A percentile compares a stretch with the other conserved stretches of the same genome.
Conservation (phyloP, 2,113 vertebrate species). For the Suncus etruscus region DNA sequence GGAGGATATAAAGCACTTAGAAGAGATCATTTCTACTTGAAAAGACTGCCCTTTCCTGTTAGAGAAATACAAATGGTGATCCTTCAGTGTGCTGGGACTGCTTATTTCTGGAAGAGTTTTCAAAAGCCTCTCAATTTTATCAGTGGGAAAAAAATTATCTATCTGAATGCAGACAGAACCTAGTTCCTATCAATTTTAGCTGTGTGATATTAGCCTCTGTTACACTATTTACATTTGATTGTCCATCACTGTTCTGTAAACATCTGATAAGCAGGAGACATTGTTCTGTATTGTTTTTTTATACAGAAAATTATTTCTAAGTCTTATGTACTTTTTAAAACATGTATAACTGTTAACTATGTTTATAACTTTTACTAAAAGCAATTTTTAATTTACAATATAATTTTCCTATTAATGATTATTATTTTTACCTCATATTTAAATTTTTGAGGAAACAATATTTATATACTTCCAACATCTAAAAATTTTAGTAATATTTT, state of each 20-base stretch:
- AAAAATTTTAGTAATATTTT: not conserved
- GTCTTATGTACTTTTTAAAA: not conserved
- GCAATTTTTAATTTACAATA: not conserved
- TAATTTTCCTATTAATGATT: not conserved
- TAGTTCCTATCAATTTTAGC: not conserved
- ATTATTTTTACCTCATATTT: not conserved
- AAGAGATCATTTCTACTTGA: constrained; percentile 16
- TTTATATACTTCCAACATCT: not conserved
- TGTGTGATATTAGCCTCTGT: not conserved
- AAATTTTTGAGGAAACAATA: not conserved
- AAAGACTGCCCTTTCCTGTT: not conserved
- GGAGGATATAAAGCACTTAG: not conserved
- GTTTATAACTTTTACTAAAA: not conserved
- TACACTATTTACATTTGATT: not conserved
- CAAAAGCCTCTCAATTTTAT: not conserved
- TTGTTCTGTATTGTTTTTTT: not conserved
- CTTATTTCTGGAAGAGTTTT: constrained; percentile 5
- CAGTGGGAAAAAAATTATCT: not conserved
- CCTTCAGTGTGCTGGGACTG: not conserved
- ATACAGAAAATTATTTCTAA: not conserved
- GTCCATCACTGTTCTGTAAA: not conserved
- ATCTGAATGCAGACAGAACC: not conserved
- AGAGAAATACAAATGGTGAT: not conserved
- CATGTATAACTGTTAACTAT: not conserved
- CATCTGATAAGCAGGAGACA: not conserved